Evolutionary conservation across 2,888 invertebrate species (phyloP), one percentile per base, ranked within the genome.

Genomic region (Blomia tropicalis): DNA sequence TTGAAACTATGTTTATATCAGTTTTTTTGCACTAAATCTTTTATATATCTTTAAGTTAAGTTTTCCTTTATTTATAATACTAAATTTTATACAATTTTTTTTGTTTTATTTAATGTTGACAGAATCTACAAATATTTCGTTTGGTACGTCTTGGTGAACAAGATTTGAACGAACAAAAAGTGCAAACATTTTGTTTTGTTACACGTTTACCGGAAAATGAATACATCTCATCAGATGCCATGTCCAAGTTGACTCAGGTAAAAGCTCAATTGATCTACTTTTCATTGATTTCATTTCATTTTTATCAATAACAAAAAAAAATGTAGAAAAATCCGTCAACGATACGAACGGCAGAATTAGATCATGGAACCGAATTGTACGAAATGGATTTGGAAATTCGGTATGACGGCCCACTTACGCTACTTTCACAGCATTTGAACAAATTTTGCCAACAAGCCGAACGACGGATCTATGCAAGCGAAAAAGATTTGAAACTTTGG

Each of bases 171-270:
- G 88, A 91, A 73, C 83, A 81, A 70, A 87, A 87, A 66, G 84
- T 85, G 73, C 89, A 90, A 77, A 85, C 85, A 4, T 81, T 92
- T 75, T 93, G 93, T 74, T 92, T 92, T 74, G 82, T 91, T 14
- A 85, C 85, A 61, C 86, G 87, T 72, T 87, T 89, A 70, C 83
- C 84, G 61, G 89, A 88, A 76, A 72, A 71, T 69, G 86, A 87
- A 68, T 93, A 92, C 73, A 92, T 93, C 71, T 88, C 92, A 3
- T 86, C 92, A 3, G 93, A 93, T 76, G 92, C 92, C 23, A 92
- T 93, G 89, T 86, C 91, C 36, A 93, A 93, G 74, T 76, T 93
- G 59, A 79, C 92, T 73, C 93, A 93, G 79, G 86, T 83, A 72
- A 67, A 66, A 65, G 44, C 22, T 23, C 27, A 32, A 22, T 27